Evolutionary conservation across 2,888 invertebrate genomes (phyloP), one percentile per base, ranked within the genome.

Genomic region (Apotomis turbidana): DNA sequence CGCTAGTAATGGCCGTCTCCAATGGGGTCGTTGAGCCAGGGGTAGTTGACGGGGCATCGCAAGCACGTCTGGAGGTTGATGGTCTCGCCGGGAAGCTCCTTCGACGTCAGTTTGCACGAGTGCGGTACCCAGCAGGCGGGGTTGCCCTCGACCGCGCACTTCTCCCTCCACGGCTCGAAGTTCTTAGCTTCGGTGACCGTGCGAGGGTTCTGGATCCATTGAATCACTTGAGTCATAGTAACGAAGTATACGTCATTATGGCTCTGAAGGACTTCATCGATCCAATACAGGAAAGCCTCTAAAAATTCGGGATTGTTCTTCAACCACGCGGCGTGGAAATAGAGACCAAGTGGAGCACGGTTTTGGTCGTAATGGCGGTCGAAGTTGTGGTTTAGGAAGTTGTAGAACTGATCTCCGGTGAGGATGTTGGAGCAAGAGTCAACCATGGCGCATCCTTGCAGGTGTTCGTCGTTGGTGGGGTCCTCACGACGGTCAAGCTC

Each of bases 141-240:
- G 70, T 87, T 94, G 73, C 97, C 97, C 81, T 97, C 97, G n/a
- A 97, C 97, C 61, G 95, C 94, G 85, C 98, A 98, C 95, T 97
- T 97, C 91, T 98, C 98, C 95, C 97, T 96, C 98, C 98, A 98
- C 63, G 97, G 97, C 88, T 98, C 98, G 90, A 98, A 98, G 94
- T 96, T 97, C 94, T 97, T 97, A 66, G 97, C 96, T 88, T 98
- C 97, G 71, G 95, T 94, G 78, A 97, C 86, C 12, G 97, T 97
- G 74, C 97, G 95, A 60, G 98, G 98, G 87, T 97, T 97, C 86
- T 98, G 98, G 85, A 98, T 97, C 98, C 98, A 98, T 86, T 98
- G 98, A 80, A 98, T 98, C 6, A 98, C 98, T 88, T 97, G 97
- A n/a, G 98, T 98, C 98, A 98, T 98, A 74, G 98, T 98, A 13